Evolutionary conservation across 2,888 invertebrate species (phyloP), one percentile per base, ranked within the genome.

Genomic region (Drosophila planitibia): DNA sequence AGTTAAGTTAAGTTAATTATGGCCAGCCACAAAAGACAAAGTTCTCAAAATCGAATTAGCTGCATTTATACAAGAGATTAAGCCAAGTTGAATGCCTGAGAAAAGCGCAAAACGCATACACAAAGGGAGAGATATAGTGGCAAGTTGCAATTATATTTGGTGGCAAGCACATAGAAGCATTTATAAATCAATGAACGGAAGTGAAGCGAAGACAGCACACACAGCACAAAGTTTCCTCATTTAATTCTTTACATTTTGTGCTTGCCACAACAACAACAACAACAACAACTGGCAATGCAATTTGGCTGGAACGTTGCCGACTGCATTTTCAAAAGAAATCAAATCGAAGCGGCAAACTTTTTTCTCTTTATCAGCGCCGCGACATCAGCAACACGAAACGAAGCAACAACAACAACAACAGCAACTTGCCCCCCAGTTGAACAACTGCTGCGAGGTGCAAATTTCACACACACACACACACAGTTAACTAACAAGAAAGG

Each of bases 11-110:
- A 47, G 47, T 16, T 25, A 47, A 75, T 60, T 32, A 61, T n/a
- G 16, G 32, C 16, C 35, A 44, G 44, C 64, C 49, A 57, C 49
- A 61, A 65, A 68, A 57, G 51, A 49, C 52, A 57, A 65, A 76
- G 55, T 88, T 85, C 53, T 25, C 57, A 41, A 87, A 91, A 90
- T 89, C 80, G 80, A 91, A 90, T 92, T 91, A 90, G 85, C 85
- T 90, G 77, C 82, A 83, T 91, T 91, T 89, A 88, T 82, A 82
- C 83, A 76, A 72, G 76, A 81, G 85, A 89, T 91, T 89, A 66
- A 74, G 62, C 58, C 62, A 68, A 33, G 35, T 57, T 53, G 52
- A 72, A 66, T 59, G 57, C 28, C 61, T 61, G 61, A 39, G 44
- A 52, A 44, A 39, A 4, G 35, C 30, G 14, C 6, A 14, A 47